Percentiles rank a stretch among this genome's conserved stretches.
Conservation (phyloP, 2,888 invertebrate genomes). For the Lasioglossum marginatum region DNA sequence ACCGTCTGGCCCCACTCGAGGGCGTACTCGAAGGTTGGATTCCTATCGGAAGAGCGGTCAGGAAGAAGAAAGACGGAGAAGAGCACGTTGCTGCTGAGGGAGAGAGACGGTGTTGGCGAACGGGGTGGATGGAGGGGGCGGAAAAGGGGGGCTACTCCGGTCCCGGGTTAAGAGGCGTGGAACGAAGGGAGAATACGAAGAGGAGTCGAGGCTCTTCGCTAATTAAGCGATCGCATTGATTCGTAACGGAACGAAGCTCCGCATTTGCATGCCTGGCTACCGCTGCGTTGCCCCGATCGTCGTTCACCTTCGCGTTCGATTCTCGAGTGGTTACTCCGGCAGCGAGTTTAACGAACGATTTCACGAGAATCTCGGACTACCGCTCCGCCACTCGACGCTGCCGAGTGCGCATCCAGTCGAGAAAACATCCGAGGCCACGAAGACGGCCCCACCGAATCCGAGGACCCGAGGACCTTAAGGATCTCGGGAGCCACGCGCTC, state of each 20-base stretch:
- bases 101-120: neutral
- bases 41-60: conserved; percentile 57
- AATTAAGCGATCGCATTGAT: conserved; percentile 76
- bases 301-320: conserved; percentile 61
- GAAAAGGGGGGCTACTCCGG: conserved; percentile 2
- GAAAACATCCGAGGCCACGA: conserved; percentile 2
- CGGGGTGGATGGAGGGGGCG: neutral
- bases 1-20: conserved; percentile 62
- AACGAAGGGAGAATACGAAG: conserved; percentile 49
- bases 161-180: conserved; percentile 43
- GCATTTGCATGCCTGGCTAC: conserved; percentile 68
- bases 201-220: conserved; percentile 64
- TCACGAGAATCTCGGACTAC: conserved; percentile 55
- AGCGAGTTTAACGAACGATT: conserved; percentile 58
- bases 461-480: neutral
- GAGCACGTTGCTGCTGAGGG: neutral
- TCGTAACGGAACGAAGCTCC: conserved; percentile 65
- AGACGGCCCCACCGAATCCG: neutral
- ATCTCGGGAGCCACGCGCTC: neutral
- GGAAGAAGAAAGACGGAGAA: conserved; percentile 44
- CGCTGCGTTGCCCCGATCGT: conserved; percentile 50
- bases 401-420: conserved; percentile 19
- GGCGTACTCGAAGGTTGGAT: conserved; percentile 59
- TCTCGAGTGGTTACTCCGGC: conserved; percentile 56
- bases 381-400: conserved; percentile 28